Evolutionary conservation across 2,113 vertebrate species (phyloP).

Genomic region (Tapirus terrestris): DNA sequence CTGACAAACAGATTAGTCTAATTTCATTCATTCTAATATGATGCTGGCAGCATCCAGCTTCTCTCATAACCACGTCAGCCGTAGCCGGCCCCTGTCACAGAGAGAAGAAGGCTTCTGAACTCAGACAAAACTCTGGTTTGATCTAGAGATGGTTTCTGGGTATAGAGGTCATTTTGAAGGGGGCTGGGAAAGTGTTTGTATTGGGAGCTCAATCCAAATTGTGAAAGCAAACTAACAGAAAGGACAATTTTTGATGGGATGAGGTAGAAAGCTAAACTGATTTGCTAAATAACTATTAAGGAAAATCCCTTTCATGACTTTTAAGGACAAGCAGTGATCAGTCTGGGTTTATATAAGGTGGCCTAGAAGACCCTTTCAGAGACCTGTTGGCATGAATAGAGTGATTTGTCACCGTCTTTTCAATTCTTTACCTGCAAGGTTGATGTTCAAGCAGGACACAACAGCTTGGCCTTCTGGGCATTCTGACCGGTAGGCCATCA

Average conservation of each 20-base stretch:
- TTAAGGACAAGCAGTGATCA: neutral
- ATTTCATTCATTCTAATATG: neutral
- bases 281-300: neutral
- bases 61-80: neutral
- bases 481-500: neutral
- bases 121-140: neutral
- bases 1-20: slow-evolving; percentile 79
- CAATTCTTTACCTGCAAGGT: neutral
- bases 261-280: neutral
- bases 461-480: neutral
- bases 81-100: neutral
- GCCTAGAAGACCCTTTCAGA: neutral
- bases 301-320: neutral
- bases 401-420: neutral
- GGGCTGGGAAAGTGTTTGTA: fast-evolving
- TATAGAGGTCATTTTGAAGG: neutral
- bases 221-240: neutral
- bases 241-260: neutral
- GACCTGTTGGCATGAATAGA: too few species aligned
- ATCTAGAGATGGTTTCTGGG: neutral
- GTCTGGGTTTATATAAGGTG: neutral
- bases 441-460: neutral
- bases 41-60: neutral
- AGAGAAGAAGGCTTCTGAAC: neutral
- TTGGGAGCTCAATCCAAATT: neutral